Conservation (phyloP, 2,888 invertebrate genomes). For the Leptopterna dolabrata region DNA sequence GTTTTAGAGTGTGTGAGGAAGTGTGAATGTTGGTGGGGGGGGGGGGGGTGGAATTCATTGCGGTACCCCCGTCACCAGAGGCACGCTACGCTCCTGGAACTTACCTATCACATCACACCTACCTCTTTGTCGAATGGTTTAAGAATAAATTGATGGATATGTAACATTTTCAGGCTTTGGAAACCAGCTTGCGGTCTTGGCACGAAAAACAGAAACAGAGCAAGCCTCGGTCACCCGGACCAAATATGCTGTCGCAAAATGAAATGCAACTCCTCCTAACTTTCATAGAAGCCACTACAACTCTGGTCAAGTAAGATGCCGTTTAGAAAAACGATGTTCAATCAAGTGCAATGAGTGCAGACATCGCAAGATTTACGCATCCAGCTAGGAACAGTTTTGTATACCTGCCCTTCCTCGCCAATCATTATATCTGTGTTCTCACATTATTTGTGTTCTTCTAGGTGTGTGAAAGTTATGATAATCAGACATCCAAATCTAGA, state of each 20-base stretch:
- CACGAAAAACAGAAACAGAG: constrained; percentile 82
- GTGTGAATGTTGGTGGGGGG: no score
- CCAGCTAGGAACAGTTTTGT: no score
- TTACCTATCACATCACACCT: no score
- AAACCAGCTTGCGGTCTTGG: constrained; percentile 89
- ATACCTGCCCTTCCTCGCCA: no score
- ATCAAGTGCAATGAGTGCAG: no score
- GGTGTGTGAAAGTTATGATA: constrained; percentile 72
- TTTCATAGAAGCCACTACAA: constrained; percentile 85
- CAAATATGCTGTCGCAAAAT: constrained; percentile 68
- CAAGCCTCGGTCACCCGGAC: constrained; percentile 58
- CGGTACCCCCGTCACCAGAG: no score
- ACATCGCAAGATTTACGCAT: no score
- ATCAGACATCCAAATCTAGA: constrained; percentile 77
- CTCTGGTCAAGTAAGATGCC: constrained; percentile 84
- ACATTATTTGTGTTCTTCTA: constrained; percentile 28
- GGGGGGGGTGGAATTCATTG: no score
- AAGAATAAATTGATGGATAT: no score
- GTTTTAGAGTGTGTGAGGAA: no score
- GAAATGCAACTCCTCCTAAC: constrained; percentile 79
- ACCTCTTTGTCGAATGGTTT: neutral
- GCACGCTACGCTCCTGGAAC: no score
- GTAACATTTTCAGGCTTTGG: constrained; percentile 78
- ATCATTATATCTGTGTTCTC: no score
- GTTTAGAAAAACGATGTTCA: neutral